These are phyloP conservation scores for Vidua chalybeata DNA, from an alignment of 2,113 vertebrate species.

Conservation along the genomic window DNA sequence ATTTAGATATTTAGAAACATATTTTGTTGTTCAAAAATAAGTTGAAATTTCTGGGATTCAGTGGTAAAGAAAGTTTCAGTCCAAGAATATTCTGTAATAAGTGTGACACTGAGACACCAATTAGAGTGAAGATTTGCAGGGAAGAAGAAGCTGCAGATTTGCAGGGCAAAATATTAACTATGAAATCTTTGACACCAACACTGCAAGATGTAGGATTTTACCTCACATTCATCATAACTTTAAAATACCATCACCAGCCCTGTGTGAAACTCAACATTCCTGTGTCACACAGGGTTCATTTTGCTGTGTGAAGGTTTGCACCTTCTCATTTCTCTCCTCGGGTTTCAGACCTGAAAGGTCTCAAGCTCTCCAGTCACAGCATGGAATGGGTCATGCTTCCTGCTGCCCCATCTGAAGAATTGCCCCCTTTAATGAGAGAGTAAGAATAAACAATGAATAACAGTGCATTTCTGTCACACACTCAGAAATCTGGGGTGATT, in stretches of 20 bases:
- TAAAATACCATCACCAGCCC: background rate
- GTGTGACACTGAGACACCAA: background rate
- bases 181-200: background rate
- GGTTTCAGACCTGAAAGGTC: conserved; percentile 32
- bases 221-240: background rate
- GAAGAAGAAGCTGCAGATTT: background rate
- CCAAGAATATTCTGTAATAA: background rate
- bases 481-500: background rate
- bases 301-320: background rate
- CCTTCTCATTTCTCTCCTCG: conserved; percentile 23
- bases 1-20: background rate
- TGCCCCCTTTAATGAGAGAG: background rate
- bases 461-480: background rate
- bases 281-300: conserved; percentile 7
- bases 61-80: background rate
- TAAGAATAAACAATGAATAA: conserved; percentile 6
- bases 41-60: background rate
- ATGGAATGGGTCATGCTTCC: conserved; percentile 24
- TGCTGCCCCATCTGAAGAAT: background rate
- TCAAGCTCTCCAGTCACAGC: background rate
- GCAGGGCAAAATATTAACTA: background rate
- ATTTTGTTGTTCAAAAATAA: background rate
- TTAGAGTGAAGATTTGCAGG: background rate
- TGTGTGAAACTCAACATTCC: background rate
- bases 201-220: background rate